Evolutionary conservation across 1,140 invertebrate species (phyloP).

Genomic region (Eumeta japonica): DNA sequence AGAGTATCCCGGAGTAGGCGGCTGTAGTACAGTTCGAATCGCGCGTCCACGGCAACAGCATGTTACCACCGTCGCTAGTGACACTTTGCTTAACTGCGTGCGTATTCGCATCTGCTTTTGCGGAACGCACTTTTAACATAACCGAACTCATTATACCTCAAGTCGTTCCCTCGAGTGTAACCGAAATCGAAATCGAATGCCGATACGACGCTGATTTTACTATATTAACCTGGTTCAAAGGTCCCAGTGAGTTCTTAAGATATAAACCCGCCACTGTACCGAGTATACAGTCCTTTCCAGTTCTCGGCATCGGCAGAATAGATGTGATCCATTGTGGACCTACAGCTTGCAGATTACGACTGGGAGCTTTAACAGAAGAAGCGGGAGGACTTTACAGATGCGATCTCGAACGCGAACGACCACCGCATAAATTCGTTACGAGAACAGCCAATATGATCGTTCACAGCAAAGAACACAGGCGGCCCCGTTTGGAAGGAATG

Average conservation of each 20-base stretch:
- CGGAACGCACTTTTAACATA: constrained; percentile 47
- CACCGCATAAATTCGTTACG: constrained; percentile 37
- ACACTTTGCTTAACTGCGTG: too few species aligned
- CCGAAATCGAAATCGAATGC: constrained; percentile 41
- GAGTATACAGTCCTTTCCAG: constrained; percentile 37
- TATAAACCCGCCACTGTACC: constrained; percentile 38
- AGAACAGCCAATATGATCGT: constrained; percentile 37
- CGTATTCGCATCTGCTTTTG: too few species aligned
- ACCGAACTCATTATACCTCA: constrained; percentile 37
- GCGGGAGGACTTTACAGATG: constrained; percentile 43
- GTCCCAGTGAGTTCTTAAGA: constrained; percentile 42
- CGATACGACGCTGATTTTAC: constrained; percentile 49
- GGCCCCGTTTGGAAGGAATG: constrained; percentile 37
- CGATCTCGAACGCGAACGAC: constrained; percentile 38
- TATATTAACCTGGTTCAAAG: constrained; percentile 47
- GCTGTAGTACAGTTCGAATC: too few species aligned
- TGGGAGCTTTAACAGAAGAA: constrained; percentile 37
- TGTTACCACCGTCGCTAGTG: too few species aligned
- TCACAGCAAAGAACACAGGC: constrained; percentile 26
- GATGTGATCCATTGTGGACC: constrained; percentile 38
- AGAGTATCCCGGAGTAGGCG: too few species aligned
- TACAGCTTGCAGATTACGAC: constrained; percentile 28
- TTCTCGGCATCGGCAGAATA: constrained; percentile 36
- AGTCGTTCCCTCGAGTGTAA: constrained; percentile 25
- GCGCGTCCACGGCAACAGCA: too few species aligned